Evolutionary conservation across 2,888 invertebrate genomes (phyloP).

Genomic region (Oligia fasciuncula): DNA sequence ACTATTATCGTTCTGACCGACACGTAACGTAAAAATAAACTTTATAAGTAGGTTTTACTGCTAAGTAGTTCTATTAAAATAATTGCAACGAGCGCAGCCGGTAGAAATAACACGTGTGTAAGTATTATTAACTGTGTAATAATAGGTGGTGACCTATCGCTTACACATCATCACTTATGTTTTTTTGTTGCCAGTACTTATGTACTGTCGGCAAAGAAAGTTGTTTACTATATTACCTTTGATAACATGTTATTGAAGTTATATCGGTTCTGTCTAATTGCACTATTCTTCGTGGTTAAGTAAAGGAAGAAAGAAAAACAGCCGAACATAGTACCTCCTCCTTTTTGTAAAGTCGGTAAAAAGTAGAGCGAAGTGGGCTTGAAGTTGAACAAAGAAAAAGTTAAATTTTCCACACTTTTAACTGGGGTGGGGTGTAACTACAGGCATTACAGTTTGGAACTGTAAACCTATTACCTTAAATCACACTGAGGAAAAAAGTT

Average conservation of each 20-base stretch:
- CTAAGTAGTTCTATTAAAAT: conserved; percentile 35
- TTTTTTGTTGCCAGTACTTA: conserved; percentile 25
- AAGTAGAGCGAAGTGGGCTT: neutral
- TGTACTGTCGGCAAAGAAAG: conserved; percentile 21
- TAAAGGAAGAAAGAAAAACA: no score
- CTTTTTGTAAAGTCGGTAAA: no score
- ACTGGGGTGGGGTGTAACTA: neutral
- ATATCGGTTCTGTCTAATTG: neutral
- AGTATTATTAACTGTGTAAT: conserved; percentile 19
- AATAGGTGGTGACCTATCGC: conserved; percentile 50
- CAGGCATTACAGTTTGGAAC: neutral
- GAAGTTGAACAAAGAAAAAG: conserved; percentile 3
- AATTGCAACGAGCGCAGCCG: conserved; percentile 30
- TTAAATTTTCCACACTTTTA: neutral
- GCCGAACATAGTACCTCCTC: no score
- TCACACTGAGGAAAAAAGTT: neutral
- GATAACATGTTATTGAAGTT: conserved; percentile 20
- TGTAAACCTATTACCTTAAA: neutral
- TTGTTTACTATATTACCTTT: conserved; percentile 22
- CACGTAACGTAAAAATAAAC: neutral
- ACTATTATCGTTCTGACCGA: neutral
- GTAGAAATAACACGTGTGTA: conserved; percentile 21
- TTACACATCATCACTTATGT: conserved; percentile 42
- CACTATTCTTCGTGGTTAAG: conserved; percentile 5
- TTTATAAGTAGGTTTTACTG: conserved; percentile 2